A percentile compares a stretch with the other conserved stretches of the same genome.
phyloP scores from a whole-genome alignment of 1,140 invertebrate species.

The Diploscapter pachys region DNA sequence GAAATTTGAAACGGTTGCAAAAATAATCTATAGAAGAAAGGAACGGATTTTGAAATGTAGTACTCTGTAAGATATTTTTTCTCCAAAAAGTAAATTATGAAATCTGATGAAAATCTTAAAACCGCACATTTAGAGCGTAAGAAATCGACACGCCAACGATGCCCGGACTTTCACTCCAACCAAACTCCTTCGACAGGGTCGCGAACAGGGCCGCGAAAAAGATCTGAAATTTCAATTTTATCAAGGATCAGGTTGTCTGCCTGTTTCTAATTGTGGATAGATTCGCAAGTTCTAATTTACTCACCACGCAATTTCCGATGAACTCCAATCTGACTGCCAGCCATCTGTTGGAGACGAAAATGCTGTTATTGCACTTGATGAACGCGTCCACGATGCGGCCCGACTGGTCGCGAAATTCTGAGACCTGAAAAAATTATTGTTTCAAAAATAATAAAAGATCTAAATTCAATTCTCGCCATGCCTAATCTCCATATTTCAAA shows the following conservation, averaged over 20 bases:
- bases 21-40: too few species aligned
- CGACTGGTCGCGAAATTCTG: slow-evolving; percentile 37
- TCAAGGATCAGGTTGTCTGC: too few species aligned
- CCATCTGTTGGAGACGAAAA: slow-evolving; percentile 58
- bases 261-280: too few species aligned
- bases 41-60: too few species aligned
- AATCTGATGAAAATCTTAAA: background rate
- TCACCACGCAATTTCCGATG: slow-evolving; percentile 62
- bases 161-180: slow-evolving; percentile 66
- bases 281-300: slow-evolving; percentile 4
- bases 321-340: slow-evolving; percentile 62
- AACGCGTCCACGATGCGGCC: slow-evolving; percentile 29
- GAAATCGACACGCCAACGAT: slow-evolving; percentile 59
- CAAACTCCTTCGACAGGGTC: slow-evolving; percentile 60
- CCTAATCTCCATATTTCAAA: slow-evolving; percentile 5
- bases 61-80: too few species aligned
- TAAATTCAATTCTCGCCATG: background rate
- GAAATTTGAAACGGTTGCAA: too few species aligned
- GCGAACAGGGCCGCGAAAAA: slow-evolving; percentile 64
- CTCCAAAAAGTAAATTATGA: too few species aligned
- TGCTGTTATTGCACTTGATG: slow-evolving; percentile 33
- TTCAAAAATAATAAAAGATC: slow-evolving; percentile 35
- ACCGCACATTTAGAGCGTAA: slow-evolving; percentile 51
- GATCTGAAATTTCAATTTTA: slow-evolving; percentile 20
- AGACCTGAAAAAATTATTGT: slow-evolving; percentile 33